Evolutionary conservation across 1,140 invertebrate species (phyloP), one percentile per base, ranked within the genome.

Genomic region (Scaptomyza pallida): DNA sequence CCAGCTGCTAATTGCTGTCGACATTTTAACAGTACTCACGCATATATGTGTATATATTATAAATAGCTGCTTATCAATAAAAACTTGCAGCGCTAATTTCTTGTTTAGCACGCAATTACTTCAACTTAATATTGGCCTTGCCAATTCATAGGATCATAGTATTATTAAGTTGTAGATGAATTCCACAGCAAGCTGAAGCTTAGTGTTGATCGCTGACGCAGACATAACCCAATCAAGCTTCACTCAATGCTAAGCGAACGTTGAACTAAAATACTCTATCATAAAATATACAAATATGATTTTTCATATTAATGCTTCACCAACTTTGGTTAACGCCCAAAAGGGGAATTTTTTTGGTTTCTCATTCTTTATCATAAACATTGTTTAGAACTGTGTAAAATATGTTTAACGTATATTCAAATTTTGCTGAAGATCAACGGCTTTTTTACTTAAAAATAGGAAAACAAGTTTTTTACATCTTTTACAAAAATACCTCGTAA

Each of bases 71-170:
- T 50, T 59, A 67, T 67, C 63, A 60, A 67, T 60, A 67, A 60
- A 67, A 60, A 60, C 45, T 67, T 67, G 57, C 40, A 54, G 44
- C 40, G 57, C 48, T 61, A 54, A 69, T 69, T 62, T 62, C 40
- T 65, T 51, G 51, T 54, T 72, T 72, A 72, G 63, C 69, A 48
- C 43, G 54, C 69, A 72, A 72, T 71, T 59, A 71, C 37, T 40
- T 35, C 52, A 21, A 30, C 35, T 56, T 55, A 33, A 21, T 33
- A 56, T 55, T 70, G 67, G 67, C 67, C 67, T 64, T 37, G 51
- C 60, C 44, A 50, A 51, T 37, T 21, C 45, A 37, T 61, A 12
- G 48, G 23, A 35, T 63, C 51, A 43, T 35, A 23, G 43, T 63
- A 33, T 37, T 37, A n/a, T 12, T 37, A 1, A n/a, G 10, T 4